Evolutionary conservation across 2,888 invertebrate species (phyloP).

Genomic region (Tyria jacobaeae): DNA sequence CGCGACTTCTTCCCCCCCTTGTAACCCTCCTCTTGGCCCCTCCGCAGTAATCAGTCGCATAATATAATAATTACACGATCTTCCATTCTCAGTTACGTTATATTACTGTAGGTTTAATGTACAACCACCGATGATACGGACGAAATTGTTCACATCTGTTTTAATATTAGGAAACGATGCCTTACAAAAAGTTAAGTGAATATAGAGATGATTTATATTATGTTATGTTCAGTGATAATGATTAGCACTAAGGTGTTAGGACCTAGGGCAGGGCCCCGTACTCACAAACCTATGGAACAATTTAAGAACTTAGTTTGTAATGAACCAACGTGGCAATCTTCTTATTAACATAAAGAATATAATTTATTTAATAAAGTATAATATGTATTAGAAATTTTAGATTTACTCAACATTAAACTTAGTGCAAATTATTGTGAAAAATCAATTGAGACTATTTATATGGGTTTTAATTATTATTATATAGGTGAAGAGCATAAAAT

Average conservation of each 20-base stretch:
- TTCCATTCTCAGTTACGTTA: constrained; percentile 67
- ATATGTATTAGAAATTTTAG: constrained; percentile 87
- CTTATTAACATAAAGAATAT: constrained; percentile 84
- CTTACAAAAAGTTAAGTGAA: constrained; percentile 83
- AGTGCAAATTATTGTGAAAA: constrained; percentile 86
- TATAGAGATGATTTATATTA: constrained; percentile 83
- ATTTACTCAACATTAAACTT: constrained; percentile 86
- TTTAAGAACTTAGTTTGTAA: constrained; percentile 86
- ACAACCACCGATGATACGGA: constrained; percentile 81
- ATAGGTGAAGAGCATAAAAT: constrained; percentile 83
- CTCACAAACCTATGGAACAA: constrained; percentile 82
- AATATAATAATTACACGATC: constrained; percentile 47
- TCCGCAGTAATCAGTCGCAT: constrained; percentile 55
- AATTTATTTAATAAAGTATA: constrained; percentile 85
- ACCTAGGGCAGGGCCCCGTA: constrained; percentile 68
- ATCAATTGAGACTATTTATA: constrained; percentile 86
- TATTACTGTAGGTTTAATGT: constrained; percentile 77
- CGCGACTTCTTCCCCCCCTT: constrained; percentile 20
- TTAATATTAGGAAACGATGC: constrained; percentile 84
- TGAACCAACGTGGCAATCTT: constrained; percentile 83
- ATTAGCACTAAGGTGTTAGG: constrained; percentile 77
- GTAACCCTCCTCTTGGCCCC: constrained; percentile 24
- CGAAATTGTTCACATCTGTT: constrained; percentile 77
- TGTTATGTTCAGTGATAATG: constrained; percentile 84
- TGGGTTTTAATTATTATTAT: constrained; percentile 86